Conservation (phyloP, 64 coral and sea anemone species). For the Trachythela sp. region DNA sequence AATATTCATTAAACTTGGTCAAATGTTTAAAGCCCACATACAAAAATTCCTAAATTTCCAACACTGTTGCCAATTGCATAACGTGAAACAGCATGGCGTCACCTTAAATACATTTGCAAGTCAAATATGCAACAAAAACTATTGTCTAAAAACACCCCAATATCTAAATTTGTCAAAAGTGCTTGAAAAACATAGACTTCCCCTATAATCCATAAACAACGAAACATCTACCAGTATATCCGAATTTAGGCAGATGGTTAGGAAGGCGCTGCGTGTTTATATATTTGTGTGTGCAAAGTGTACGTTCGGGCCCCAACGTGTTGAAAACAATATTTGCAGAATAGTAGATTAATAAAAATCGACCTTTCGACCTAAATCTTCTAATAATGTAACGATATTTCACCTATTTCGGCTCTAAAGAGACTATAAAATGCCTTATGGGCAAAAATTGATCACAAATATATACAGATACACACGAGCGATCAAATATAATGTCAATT, state of each 20-base stretch:
- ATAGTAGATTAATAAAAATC: background rate
- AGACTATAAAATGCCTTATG: background rate
- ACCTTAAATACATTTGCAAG: background rate
- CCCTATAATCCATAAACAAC: too few relatives aligned
- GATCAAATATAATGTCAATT: too few relatives aligned
- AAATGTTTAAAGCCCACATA: background rate
- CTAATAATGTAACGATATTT: background rate
- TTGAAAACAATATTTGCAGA: background rate
- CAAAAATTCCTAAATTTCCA: background rate
- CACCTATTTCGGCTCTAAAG: background rate
- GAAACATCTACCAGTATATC: too few relatives aligned
- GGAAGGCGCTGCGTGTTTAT: too few relatives aligned
- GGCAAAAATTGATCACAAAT: too few relatives aligned
- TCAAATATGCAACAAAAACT: background rate
- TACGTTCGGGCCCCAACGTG: too few relatives aligned
- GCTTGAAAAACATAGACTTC: background rate
- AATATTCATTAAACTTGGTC: background rate
- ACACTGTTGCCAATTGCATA: background rate
- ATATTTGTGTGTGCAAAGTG: too few relatives aligned
- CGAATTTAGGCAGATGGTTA: too few relatives aligned
- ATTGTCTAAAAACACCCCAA: background rate
- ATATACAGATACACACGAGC: too few relatives aligned
- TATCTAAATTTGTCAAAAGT: background rate
- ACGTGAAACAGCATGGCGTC: background rate
- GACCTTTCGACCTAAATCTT: background rate